phyloP scores from a whole-genome alignment of 2,888 invertebrate genomes.

The Thysanoteuthis rhombus region DNA sequence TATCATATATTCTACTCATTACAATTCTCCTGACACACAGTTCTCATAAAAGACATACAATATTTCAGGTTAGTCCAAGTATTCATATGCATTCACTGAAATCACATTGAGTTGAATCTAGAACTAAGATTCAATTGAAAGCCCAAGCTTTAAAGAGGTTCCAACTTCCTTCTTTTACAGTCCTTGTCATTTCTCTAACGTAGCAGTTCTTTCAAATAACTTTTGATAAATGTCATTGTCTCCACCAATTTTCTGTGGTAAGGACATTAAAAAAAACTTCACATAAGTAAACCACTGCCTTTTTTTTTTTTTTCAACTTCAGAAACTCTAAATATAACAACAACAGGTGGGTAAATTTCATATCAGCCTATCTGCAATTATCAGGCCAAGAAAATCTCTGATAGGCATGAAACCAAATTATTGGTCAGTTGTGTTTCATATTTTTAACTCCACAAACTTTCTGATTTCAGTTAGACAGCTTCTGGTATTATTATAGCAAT shows the following conservation, averaged over 20 bases:
- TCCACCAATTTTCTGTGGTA: not conserved
- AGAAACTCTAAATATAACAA: not conserved
- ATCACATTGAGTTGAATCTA: slow-evolving; percentile 1
- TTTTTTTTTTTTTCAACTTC: not conserved
- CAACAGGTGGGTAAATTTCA: not conserved
- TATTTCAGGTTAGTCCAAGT: not conserved
- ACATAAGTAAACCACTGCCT: not conserved
- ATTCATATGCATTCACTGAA: not conserved
- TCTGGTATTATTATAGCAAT: not conserved
- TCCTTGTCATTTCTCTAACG: slow-evolving; percentile 12
- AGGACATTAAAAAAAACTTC: not conserved
- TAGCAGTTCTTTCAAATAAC: not conserved
- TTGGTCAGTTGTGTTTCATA: not conserved
- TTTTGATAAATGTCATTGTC: not conserved
- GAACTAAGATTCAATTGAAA: not conserved
- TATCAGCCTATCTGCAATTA: not conserved
- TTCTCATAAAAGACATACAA: not conserved
- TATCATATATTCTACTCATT: not conserved
- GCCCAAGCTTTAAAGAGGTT: not conserved
- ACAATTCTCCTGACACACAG: not conserved
- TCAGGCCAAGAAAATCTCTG: not conserved
- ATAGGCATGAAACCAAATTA: not conserved
- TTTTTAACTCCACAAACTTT: not conserved
- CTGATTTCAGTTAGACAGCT: not conserved
- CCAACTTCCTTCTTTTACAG: not conserved